Base-by-base conservation (phyloP, 1,140 invertebrate genomes). In the Bacillus rossius region DNA sequence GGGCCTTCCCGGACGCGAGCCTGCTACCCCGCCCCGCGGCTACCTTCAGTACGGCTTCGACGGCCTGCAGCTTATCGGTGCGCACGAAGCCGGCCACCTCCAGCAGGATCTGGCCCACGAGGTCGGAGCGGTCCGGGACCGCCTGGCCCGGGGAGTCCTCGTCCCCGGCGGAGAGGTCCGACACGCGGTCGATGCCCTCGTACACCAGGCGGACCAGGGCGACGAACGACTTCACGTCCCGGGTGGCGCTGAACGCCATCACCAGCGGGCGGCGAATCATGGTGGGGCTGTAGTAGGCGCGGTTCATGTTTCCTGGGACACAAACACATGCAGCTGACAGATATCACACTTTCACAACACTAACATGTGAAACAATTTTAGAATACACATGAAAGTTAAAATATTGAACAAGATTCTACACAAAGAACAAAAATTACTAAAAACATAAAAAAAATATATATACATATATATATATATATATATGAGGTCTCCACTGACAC, bases 221-320 rank as follows among this genome's bases (percentile, higher is more conserved):
- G 2, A 80, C 71, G 56, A 81, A 79, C 8, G 75, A 73, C 20
- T 81, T 70, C n/a, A 81, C 72, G 69, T 89, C 82, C 47, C 77
- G 74, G 2, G 77, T 82, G 59, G 73, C 73, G 8, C 68, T 73
- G 19, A 85, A 75, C 0, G 85, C 77, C 53, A 71, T 69, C 2
- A 82, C 73, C 3, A 88, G 69, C 1, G 80, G 76, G 50, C 77
- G 69, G 13, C 72, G 67, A 16, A 87, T 67, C 2, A 80, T 53
- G 14, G 70, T 59, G 10, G 79, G 75, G 38, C 78, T 64, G 40
- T 86, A 84, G 67, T 78, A 79, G 2, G 79, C 76, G 4, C 74
- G 71, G 61, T 83, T 81, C 17, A 70, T 71, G 20, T 76, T 14
- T 19, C 48, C 60, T 67, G 29, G 7, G 43, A 42, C 22, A 63